Conservation (phyloP, 1,140 invertebrate species). For the Medauroidea extradentata region DNA sequence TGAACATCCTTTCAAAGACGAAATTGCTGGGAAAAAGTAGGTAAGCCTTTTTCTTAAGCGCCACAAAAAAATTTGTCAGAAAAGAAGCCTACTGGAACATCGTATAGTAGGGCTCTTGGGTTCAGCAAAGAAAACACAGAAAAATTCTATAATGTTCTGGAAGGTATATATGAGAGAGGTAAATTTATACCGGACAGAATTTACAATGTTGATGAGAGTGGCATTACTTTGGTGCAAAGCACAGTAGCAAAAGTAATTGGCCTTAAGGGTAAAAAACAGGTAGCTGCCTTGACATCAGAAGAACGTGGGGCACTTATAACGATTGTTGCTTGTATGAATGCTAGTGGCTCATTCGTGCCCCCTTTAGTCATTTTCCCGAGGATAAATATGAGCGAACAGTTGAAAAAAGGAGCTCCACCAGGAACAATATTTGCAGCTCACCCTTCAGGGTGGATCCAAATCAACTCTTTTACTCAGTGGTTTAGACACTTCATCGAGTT, state of each 20-base stretch:
- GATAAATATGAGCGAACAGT: slow-evolving; percentile 20
- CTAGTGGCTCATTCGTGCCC: slow-evolving; percentile 28
- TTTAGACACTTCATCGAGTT: slow-evolving; percentile 33
- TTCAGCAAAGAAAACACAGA: not conserved
- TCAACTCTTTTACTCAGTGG: slow-evolving; percentile 37
- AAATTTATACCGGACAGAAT: too few relatives aligned
- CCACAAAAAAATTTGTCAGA: slow-evolving; percentile 2
- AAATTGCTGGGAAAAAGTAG: slow-evolving; percentile 20
- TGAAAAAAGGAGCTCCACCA: slow-evolving; percentile 22
- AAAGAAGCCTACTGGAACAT: not conserved
- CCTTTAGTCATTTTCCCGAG: slow-evolving; percentile 37
- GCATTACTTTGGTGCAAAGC: too few relatives aligned
- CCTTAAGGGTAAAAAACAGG: too few relatives aligned
- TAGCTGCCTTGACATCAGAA: too few relatives aligned
- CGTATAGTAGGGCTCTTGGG: too few relatives aligned
- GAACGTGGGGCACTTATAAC: slow-evolving; percentile 36
- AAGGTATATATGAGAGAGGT: too few relatives aligned
- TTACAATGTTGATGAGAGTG: too few relatives aligned
- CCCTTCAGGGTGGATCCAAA: slow-evolving; percentile 33
- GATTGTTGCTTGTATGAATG: slow-evolving; percentile 33
- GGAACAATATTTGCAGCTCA: slow-evolving; percentile 27
- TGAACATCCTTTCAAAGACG: slow-evolving; percentile 18
- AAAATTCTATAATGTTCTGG: slow-evolving; percentile 5
- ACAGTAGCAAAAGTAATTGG: too few relatives aligned
- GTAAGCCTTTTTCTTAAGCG: not conserved